Evolutionary conservation across 2,113 vertebrate genomes (phyloP), one percentile per base, ranked within the genome.

Genomic region (Todiramphus saurophagus): DNA sequence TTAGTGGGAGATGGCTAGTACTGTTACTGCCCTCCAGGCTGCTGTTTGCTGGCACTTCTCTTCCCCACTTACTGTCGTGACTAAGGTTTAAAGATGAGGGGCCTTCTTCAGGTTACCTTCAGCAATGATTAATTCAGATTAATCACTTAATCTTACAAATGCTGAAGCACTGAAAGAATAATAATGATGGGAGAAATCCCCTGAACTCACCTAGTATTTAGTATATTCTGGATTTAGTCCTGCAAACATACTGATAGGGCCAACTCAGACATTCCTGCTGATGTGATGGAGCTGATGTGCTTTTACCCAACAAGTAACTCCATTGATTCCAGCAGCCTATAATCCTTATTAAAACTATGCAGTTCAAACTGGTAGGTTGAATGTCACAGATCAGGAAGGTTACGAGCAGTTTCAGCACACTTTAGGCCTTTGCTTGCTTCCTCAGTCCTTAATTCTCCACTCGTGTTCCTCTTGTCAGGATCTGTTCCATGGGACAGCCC

Each of bases 391-490:
- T 66, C 20, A 78, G 68, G 15, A 63, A 9, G 23, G 77, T 35
- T 74, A 81, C 63, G 59, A 83, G 59, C 28, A 63, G 17, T 81
- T 93, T 58, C 31, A 63, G 4, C 9, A 11, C 62, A 18, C 5
- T 66, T 86, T 13, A 62, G 59, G 28, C 5, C 39, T 86, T 90
- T 86, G 16, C 27, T 67, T 93, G 23, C 25, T 87, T 83, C 30
- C 20, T 68, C 16, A 7, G 58, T 63, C 53, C 37, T 44, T 84
- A 51, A 28, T 51, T 83, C 24, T 88, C 13, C 21, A 55, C 13
- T 12, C 4, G 0, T 15, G 10, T 63, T 83, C 16, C 25, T 66
- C 27, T 77, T 68, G 7, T 37, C 0, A 0, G 14, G 11, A 10
- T 55, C 37, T 37, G 21, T 23, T 84, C 23, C 8, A 4, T 2